These are phyloP conservation scores for Eupsittula cactorum DNA, from an alignment of 2,113 vertebrate species.

Conservation along the genomic window DNA sequence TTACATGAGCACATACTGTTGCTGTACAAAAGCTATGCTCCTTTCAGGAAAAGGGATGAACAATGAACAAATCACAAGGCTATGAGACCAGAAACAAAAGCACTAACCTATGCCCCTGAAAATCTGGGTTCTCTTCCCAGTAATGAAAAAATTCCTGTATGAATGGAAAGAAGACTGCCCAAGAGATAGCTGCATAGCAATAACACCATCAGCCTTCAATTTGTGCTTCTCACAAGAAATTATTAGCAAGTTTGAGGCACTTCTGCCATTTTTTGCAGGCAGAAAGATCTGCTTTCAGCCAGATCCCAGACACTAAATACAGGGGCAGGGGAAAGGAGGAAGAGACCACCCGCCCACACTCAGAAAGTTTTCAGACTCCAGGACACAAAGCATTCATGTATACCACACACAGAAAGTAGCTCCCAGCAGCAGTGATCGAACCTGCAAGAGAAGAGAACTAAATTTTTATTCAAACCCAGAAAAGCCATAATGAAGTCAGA, in stretches of 20 bases:
- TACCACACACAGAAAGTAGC: not conserved
- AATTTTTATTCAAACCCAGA: conserved; percentile 49
- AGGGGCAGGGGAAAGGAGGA: not conserved
- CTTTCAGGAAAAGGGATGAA: not conserved
- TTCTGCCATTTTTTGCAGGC: not conserved
- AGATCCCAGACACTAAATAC: not conserved
- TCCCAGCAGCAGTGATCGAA: conserved; percentile 46
- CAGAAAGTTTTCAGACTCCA: conserved; percentile 35
- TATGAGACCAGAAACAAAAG: not conserved
- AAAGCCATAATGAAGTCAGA: conserved; percentile 3
- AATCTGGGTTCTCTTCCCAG: not conserved
- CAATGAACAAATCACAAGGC: not conserved
- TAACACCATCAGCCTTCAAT: not conserved
- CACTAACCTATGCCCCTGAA: not conserved
- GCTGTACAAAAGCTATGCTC: not conserved
- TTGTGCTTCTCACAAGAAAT: not conserved
- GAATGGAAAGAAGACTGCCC: not conserved
- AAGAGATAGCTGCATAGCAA: not conserved
- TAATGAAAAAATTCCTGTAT: not conserved
- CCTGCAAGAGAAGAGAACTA: not conserved
- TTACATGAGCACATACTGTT: accelerated
- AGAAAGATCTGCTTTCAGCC: conserved; percentile 10
- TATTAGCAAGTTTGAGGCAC: not conserved
- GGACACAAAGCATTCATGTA: not conserved
- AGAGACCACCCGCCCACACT: not conserved